A percentile compares a stretch with the other conserved stretches of the same genome.
Conservation (phyloP, 2,797 vertebrate species). For the Sebastes iracundus region DNA sequence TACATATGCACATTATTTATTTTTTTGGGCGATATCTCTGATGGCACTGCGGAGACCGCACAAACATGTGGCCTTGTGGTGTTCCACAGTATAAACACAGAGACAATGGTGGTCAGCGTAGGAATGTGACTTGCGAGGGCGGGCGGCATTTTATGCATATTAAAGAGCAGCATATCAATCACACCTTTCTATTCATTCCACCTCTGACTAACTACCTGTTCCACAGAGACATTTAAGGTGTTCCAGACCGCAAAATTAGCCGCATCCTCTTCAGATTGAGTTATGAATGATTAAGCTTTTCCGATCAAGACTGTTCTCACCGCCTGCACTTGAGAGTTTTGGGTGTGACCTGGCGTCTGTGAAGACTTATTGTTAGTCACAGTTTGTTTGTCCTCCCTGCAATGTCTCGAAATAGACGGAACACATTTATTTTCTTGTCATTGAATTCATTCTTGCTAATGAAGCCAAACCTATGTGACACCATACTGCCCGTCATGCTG, state of each 20-base stretch:
- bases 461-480: neutral
- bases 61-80: neutral
- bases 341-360: conserved; percentile 19
- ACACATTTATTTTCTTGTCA: conserved; percentile 13
- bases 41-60: conserved; percentile 21
- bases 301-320: neutral
- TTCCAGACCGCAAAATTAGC: neutral
- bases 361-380: conserved; percentile 20
- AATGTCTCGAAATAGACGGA: conserved; percentile 28
- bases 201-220: neutral
- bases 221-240: neutral
- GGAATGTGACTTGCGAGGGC: conserved; percentile 47
- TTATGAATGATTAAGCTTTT: conserved; percentile 6
- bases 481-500: neutral
- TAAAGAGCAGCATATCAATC: neutral
- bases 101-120: conserved; percentile 28
- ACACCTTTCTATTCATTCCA: neutral
- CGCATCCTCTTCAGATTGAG: neutral
- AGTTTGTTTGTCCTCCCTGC: conserved; percentile 26
- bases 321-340: neutral
- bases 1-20: conserved; percentile 25
- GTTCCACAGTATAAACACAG: conserved; percentile 1
- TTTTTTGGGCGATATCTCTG: neutral
- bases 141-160: conserved; percentile 10
- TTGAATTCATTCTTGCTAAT: neutral